Evolutionary conservation across 2,888 invertebrate genomes (phyloP), one percentile per base, ranked within the genome.

Genomic region (Oxytorus armatus): DNA sequence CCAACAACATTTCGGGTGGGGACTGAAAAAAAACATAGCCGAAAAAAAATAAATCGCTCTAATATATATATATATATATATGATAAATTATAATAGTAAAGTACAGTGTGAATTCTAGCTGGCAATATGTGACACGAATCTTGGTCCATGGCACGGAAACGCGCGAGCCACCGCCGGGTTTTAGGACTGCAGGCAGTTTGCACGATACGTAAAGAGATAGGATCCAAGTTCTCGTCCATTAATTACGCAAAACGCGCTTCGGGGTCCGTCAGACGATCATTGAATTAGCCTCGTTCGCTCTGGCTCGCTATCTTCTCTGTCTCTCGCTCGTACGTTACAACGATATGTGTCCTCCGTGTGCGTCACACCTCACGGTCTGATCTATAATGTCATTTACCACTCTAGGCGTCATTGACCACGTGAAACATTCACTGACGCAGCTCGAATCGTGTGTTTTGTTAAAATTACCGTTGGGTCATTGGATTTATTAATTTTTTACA

Each of bases 201-300:
- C 82, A 81, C 73, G 81, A 66, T 76, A 81, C 82, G 82, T 75
- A 14, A 73, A 82, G 80, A 84, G n/a, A 63, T 18, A 65, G 65
- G 55, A 49, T 39, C 72, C 79, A 66, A 79, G 79, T 79, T 79
- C 73, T 29, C 85, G 83, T 84, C 85, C 85, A 87, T 87, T 87
- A 87, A 87, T 87, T 87, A 87, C 84, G 84, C 84, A 79, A 82
- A 87, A 86, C 84, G 85, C 86, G 65, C 80, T 77, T 75, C 81
- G 74, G 42, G 77, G 70, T 53, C 69, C 66, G 80, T 79, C 81
- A 84, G 76, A 79, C 81, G 83, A 84, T 84, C 85, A 86, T 86
- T 85, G 86, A 87, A 88, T 86, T 86, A 85, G 84, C 83, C 85
- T 84, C 84, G 83, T 83, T 85, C 84, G n/a, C 83, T n/a, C 81